Base-by-base conservation (phyloP, 1,140 invertebrate species). In the Meteorus sp. region DNA sequence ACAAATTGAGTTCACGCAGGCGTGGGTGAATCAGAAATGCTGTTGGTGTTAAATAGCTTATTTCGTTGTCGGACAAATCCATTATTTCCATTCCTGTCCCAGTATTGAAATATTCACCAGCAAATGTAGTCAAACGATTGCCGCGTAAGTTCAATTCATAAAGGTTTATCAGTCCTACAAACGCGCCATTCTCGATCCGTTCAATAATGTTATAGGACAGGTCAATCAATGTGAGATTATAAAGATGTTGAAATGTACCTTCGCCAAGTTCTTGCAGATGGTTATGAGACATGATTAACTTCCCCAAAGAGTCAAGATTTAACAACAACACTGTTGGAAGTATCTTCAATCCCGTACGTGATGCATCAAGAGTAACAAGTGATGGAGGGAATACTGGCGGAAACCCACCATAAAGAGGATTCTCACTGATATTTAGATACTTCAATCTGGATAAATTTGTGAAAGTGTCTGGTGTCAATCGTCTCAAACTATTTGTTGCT, bases 1-100 rank as follows among this genome's bases (percentile, higher is more conserved):
- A 79, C 0, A 92, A 83, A 47, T 84, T 82, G 7, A 95, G 85
- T 70, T 83, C 78, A 41, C 83, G 83, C 15, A 95, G 68, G 23
- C 88, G 80, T 0, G 89, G 88, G 75, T 93, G 90, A 53, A 91
- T 89, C 67, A 88, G 85, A 69, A 95, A 94, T 3, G 90, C 90
- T 0, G 90, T 80, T 0, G 90, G 90, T 1, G 92, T 91, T 8
- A 95, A 82, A n/a, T 80, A 75, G 23, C 75, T 79, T 37, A 95
- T 79, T 47, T 85, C 81, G 76, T 95, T 95, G 66, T 91, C 87
- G 0, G 88, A 86, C 2, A 94, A 76, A 70, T 91, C 87, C 13
- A 95, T 78, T 51, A 80, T 86, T 63, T 89, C 82, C n/a, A 95
- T 74, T n/a, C 86, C 87, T 11, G 84, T 84, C 29, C 94, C 80